phyloP scores from a whole-genome alignment of 2,888 invertebrate species.

The Drosophila ezoana region DNA sequence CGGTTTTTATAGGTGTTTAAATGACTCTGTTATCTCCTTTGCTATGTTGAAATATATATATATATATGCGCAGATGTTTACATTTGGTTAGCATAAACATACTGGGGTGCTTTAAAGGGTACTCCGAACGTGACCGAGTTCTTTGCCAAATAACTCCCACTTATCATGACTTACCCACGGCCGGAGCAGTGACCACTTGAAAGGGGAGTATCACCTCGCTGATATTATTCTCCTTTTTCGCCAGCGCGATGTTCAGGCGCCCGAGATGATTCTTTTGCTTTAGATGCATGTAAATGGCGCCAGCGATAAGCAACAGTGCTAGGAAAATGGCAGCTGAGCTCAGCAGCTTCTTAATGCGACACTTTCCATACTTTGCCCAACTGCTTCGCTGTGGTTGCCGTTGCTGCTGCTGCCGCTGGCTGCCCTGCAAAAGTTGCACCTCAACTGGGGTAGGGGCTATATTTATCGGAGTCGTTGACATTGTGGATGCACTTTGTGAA shows the following conservation, averaged over 20 bases:
- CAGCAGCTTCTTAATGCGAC: constrained; percentile 39
- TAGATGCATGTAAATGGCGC: constrained; percentile 75
- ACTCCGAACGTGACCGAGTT: background rate
- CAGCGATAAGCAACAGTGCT: constrained; percentile 69
- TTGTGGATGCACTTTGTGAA: constrained; percentile 2
- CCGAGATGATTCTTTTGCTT: constrained; percentile 71
- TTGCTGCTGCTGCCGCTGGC: background rate
- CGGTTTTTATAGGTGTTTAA: background rate
- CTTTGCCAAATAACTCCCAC: background rate
- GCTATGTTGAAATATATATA: too few species aligned
- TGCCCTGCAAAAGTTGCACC: background rate
- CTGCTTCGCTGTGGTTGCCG: background rate
- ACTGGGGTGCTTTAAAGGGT: too few species aligned
- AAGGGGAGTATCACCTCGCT: constrained; percentile 1
- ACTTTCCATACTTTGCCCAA: constrained; percentile 16
- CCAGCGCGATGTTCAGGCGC: constrained; percentile 55
- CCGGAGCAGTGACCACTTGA: constrained; percentile 24
- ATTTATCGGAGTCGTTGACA: constrained; percentile 29
- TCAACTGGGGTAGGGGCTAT: constrained; percentile 13
- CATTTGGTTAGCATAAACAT: too few species aligned
- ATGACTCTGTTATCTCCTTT: too few species aligned
- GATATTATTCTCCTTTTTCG: background rate
- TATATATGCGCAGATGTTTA: too few species aligned
- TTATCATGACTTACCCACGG: constrained; percentile 43
- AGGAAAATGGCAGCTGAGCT: constrained; percentile 58